Evolutionary conservation across 2,113 vertebrate species (phyloP).

Genomic region (Atherinomorus stipes): DNA sequence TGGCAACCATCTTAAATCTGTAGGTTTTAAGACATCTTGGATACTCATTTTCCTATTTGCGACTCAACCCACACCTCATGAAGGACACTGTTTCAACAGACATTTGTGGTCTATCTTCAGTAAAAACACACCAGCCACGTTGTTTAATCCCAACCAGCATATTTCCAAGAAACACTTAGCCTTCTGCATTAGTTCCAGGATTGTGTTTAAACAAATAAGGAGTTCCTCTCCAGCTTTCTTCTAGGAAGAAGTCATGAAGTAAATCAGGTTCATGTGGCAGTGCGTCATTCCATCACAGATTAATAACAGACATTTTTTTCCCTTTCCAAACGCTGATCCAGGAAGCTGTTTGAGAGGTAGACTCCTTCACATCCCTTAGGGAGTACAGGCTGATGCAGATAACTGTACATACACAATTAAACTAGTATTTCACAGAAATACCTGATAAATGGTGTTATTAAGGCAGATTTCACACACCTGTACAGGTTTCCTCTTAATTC

Average conservation of each 20-base stretch:
- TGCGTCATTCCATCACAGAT: slow-evolving; percentile 43
- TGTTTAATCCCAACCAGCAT: slow-evolving; percentile 11
- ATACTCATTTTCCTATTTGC: neutral
- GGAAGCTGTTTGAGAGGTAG: slow-evolving; percentile 32
- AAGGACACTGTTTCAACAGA: slow-evolving; percentile 13
- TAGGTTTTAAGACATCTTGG: neutral
- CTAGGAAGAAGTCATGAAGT: slow-evolving; percentile 42
- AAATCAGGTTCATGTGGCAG: slow-evolving; percentile 54
- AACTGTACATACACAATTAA: neutral
- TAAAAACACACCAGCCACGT: neutral
- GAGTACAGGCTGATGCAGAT: slow-evolving; percentile 28
- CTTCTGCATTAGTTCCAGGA: slow-evolving; percentile 47
- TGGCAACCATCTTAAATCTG: neutral
- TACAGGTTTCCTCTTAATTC: too few relatives aligned
- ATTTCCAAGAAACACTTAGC: slow-evolving; percentile 52
- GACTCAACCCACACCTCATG: neutral
- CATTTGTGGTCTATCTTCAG: neutral
- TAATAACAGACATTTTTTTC: slow-evolving; percentile 48
- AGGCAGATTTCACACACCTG: too few relatives aligned
- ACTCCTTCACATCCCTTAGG: slow-evolving; percentile 34
- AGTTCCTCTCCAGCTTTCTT: slow-evolving; percentile 19
- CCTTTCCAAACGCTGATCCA: slow-evolving; percentile 47
- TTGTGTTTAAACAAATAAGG: slow-evolving; percentile 41
- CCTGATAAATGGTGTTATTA: neutral
- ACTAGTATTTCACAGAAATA: neutral